phyloP scores from a whole-genome alignment of 2,888 invertebrate species.

The Aquatica leii region DNA sequence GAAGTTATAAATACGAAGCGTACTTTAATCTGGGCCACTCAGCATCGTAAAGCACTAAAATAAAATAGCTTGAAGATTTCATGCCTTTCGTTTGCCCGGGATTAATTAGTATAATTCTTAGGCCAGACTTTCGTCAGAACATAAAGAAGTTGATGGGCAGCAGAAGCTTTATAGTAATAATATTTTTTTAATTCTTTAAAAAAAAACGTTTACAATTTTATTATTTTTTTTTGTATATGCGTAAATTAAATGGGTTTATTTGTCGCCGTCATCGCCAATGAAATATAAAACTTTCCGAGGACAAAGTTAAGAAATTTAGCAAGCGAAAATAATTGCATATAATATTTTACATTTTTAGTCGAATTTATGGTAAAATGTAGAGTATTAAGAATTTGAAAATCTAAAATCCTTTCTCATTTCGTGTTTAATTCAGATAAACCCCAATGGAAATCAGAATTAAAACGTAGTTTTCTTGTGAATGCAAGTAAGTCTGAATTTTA shows the following conservation, averaged over 20 bases:
- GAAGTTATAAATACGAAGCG: conserved; percentile 25
- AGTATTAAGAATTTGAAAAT: conserved; percentile 59
- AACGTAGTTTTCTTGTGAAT: conserved; percentile 59
- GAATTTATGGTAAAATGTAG: conserved; percentile 53
- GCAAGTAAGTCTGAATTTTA: conserved; percentile 28
- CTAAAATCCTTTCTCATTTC: conserved; percentile 60
- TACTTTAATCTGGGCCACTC: conserved; percentile 48
- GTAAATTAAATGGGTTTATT: too few relatives aligned
- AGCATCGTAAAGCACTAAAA: conserved; percentile 52
- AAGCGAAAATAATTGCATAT: conserved; percentile 1
- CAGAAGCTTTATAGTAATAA: too few relatives aligned
- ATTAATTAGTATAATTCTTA: conserved; percentile 57
- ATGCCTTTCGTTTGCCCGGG: conserved; percentile 50
- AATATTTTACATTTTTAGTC: conserved; percentile 51
- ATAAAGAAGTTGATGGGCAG: conserved; percentile 44
- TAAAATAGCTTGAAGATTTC: conserved; percentile 52
- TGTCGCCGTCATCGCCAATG: too few relatives aligned
- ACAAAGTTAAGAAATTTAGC: too few relatives aligned
- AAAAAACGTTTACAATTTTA: too few relatives aligned
- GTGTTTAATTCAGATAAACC: conserved; percentile 59
- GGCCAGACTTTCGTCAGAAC: conserved; percentile 44
- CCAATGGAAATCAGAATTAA: conserved; percentile 62
- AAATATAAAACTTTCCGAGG: too few relatives aligned
- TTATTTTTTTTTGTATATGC: too few relatives aligned
- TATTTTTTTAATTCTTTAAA: too few relatives aligned